Percentiles rank a stretch among this genome's conserved stretches.
phyloP scores from a whole-genome alignment of 2,797 vertebrate genomes.

The Hozukius guyotensis region DNA sequence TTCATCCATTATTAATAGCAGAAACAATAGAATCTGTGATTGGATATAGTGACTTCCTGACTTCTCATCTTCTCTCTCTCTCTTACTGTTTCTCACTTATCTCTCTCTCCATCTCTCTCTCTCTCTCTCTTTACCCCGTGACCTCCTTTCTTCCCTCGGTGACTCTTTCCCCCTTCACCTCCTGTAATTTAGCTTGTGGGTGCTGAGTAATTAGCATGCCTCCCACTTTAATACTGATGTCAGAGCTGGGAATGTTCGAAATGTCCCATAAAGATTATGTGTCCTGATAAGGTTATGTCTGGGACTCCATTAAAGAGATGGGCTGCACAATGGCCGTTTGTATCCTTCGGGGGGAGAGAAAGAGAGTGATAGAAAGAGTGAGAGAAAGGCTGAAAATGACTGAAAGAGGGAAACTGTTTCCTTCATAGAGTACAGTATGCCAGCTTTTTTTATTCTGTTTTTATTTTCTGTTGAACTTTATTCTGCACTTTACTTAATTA shows the following conservation, averaged over 20 bases:
- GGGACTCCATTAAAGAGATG: slow-evolving; percentile 72
- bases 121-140: slow-evolving; percentile 42
- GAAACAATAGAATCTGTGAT: slow-evolving; percentile 81
- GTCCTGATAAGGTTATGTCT: slow-evolving; percentile 82
- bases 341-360: slow-evolving; percentile 40
- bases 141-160: slow-evolving; percentile 62
- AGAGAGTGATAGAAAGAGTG: slow-evolving; percentile 7
- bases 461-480: background rate
- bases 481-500: background rate
- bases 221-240: slow-evolving; percentile 75
- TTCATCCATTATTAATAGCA: slow-evolving; percentile 85
- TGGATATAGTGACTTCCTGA: slow-evolving; percentile 67
- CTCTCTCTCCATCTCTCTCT: slow-evolving; percentile 39
- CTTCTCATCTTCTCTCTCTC: slow-evolving; percentile 58
- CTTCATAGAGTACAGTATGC: background rate
- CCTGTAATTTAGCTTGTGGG: slow-evolving; percentile 75
- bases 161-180: slow-evolving; percentile 70
- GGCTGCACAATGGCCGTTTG: slow-evolving; percentile 78
- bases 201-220: slow-evolving; percentile 76
- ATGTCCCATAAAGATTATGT: slow-evolving; percentile 82
- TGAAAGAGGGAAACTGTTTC: slow-evolving; percentile 11
- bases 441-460: background rate
- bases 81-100: slow-evolving; percentile 50
- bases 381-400: slow-evolving; percentile 12
- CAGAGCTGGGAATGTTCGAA: slow-evolving; percentile 81